phyloP scores from a whole-genome alignment of 2,888 invertebrate genomes.

The Theristus sp. region DNA sequence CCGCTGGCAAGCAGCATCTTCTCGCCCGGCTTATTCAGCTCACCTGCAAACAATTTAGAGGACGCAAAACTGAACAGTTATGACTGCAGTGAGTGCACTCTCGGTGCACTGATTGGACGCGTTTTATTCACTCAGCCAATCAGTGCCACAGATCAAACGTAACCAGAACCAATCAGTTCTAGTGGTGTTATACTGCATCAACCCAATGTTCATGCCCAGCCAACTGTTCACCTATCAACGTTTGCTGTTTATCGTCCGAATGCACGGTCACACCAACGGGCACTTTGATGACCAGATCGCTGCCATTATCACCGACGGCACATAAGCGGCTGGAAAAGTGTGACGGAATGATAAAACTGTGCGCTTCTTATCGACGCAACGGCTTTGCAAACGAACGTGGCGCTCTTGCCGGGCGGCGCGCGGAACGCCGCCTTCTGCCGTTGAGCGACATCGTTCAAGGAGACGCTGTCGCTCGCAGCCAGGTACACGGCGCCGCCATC shows the following conservation, averaged over 20 bases:
- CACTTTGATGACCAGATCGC: not conserved
- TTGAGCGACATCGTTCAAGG: not conserved
- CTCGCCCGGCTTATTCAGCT: not conserved
- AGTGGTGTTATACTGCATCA: too few species aligned
- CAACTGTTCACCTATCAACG: too few species aligned
- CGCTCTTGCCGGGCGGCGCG: too few species aligned
- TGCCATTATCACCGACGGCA: not conserved
- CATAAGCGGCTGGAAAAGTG: not conserved
- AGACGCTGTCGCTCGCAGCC: not conserved
- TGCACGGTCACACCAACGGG: not conserved
- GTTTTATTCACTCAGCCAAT: too few species aligned
- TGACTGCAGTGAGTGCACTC: too few species aligned
- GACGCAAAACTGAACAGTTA: too few species aligned
- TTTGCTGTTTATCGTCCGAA: not conserved
- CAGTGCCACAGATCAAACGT: not conserved
- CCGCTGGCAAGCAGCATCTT: constrained; percentile 36
- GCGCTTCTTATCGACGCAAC: too few species aligned
- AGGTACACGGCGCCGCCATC: not conserved
- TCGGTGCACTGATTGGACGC: too few species aligned
- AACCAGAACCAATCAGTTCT: not conserved
- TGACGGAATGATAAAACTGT: too few species aligned
- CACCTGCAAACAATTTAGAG: not conserved
- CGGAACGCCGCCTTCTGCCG: too few species aligned
- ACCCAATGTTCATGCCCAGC: too few species aligned
- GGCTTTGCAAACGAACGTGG: too few species aligned